Evolutionary conservation across 2,113 vertebrate genomes (phyloP), one percentile per base, ranked within the genome.

Genomic region (Symphodus melops): DNA sequence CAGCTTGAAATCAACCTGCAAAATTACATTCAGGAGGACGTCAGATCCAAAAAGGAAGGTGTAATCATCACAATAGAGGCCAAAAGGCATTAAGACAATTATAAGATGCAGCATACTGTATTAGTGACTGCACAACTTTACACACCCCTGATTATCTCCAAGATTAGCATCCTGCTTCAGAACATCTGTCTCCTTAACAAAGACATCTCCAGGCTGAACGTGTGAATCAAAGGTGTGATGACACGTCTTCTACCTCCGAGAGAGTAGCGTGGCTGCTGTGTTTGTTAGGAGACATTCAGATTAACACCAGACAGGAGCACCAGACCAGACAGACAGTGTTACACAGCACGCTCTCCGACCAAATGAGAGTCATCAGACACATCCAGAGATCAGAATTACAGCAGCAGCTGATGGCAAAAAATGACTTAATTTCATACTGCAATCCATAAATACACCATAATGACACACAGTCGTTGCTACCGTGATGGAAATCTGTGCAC

Each of bases 261-360:
- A 41, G 52, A 46, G 66, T 9, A 25, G 63, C 66, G 58, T 36
- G n/a, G 57, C 72, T 55, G 81, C 72, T 20, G 60, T 68, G 84
- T 77, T 76, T 74, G 68, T 71, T 54, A 70, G 55, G 56, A 77
- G 71, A 53, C 72, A 62, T 12, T 60, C 61, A 33, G 76, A 74
- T 67, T 60, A 75, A 68, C 73, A 79, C n/a, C 57, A 76, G 66
- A 46, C 63, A 9, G 65, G 65, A 77, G 77, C 46, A 67, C 46
- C 61, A 81, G 66, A 71, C 64, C 68, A 79, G 70, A 80, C 68
- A 79, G 68, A 88, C 16, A 77, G 75, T 57, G 82, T 87, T 83
- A 77, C 86, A 72, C 59, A 55, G 72, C 33, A 9, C 28, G 28
- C 77, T 67, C 71, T 64, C 61, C 54, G 52, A 73, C 54, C 48